Evolutionary conservation across 2,797 vertebrate genomes (phyloP).

Genomic region (Lophotriccus pileatus): DNA sequence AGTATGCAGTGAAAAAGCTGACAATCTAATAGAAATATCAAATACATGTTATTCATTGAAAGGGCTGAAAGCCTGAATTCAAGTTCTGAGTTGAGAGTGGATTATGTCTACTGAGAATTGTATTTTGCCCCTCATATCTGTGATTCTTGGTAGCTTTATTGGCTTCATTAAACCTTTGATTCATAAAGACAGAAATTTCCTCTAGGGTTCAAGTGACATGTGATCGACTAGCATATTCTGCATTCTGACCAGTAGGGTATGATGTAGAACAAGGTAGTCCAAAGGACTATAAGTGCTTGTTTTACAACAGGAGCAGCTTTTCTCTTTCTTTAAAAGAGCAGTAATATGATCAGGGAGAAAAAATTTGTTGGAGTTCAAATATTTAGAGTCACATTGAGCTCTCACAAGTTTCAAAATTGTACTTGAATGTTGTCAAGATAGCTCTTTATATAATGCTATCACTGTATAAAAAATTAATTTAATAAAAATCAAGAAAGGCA

Average conservation of each 20-base stretch:
- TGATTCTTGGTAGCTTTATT: not conserved
- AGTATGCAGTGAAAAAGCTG: not conserved
- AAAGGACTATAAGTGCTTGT: not conserved
- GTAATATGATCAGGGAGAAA: not conserved
- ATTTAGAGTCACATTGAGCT: not conserved
- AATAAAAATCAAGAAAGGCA: not conserved
- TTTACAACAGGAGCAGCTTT: not conserved
- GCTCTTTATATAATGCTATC: not conserved
- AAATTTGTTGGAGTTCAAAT: not conserved
- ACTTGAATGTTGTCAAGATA: not conserved
- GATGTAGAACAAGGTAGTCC: not conserved
- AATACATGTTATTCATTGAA: not conserved
- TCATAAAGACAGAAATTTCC: not conserved
- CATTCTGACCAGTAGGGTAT: not conserved
- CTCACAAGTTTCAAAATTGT: not conserved
- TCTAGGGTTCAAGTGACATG: not conserved
- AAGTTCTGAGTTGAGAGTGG: not conserved
- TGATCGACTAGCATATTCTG: not conserved
- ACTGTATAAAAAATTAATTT: not conserved
- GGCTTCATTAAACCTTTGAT: slow-evolving; percentile 4
- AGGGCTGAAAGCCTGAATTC: not conserved
- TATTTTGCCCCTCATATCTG: rapidly evolving
- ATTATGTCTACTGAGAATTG: not conserved
- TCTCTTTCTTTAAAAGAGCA: not conserved
- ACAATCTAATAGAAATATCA: not conserved